Base-by-base conservation (phyloP, 2,113 vertebrate species). In the Cavia porcellus region DNA sequence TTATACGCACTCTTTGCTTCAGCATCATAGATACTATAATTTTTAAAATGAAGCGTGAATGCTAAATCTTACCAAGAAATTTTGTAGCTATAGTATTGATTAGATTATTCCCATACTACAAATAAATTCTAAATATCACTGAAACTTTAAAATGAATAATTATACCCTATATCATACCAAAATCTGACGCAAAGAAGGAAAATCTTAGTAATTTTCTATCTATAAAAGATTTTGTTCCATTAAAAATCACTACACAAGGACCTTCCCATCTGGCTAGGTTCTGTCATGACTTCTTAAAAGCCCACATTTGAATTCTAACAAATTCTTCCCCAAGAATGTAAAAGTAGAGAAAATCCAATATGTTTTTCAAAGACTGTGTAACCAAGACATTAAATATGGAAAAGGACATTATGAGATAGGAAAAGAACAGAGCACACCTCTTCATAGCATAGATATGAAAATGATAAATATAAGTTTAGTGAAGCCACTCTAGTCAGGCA, bases 161-260 rank as follows among this genome's bases (percentile, higher is more conserved):
- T 83, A 1, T 5, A 66, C 19, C 24, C 61, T 61, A 68, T 24
- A 83, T 84, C 2, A 24, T 14, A 45, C 68, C 70, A 84, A 52
- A 59, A 45, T 30, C 25, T n/a, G 77, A 77, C 7, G 10, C 47
- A 77, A 75, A 25, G 52, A 83, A 3, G 38, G 24, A 55, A 91
- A 75, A 17, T 59, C 32, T 82, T 10, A 72, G 38, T 38, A 38
- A 38, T 38, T 38, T 38, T 38, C 38, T 38, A 38, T 38, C 38
- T 38, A 38, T 38, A 45, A 86, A 74, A 81, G 5, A 82, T 32
- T 87, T 75, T 45, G 3, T 80, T 15, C n/a, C 7, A 86, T 75
- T 96, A 86, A 82, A 87, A 91, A 42, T 35, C 8, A 57, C 30
- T 50, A n/a, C 45, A 74, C 17, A 38, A 86, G 74, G 87, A 86